Base-by-base conservation (phyloP, 2,888 invertebrate genomes). In the Crossocerus cetratus region DNA sequence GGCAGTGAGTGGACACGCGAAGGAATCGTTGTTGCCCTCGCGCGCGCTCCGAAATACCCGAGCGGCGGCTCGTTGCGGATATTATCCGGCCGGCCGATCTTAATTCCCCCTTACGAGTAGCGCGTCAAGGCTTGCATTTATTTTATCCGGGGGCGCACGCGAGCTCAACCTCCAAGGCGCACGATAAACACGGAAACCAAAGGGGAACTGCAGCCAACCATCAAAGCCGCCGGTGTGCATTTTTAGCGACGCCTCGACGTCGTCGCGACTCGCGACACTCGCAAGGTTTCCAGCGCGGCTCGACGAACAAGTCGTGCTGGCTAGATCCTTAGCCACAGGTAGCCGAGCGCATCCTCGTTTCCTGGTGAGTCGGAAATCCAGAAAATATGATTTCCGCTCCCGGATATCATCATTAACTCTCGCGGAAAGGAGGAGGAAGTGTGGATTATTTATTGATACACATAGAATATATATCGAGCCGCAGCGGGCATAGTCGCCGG, bases 31-130 rank as follows among this genome's bases (percentile, higher is more conserved):
- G 49, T 49, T 69, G 63, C 64, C 72, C 69, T 69, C 59, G 13
- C 53, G n/a, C 53, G n/a, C 63, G 69, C 8, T 32, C 8, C 32
- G 59, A 76, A 78, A 80, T 68, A 66, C 64, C 57, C 2, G 49
- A 14, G 14, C 14, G 14, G 5, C 49, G 55, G 74, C 65, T 69
- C 61, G 62, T 21, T 21, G 57, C 58, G 53, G 61, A 64, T 67
- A 62, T 74, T 77, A 79, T 80, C 81, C 77, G 53, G 14, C 45
- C 23, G 16, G 64, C 64, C 71, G 45, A 79, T 79, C 80, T 79
- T 79, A 80, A 80, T 80, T 80, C 71, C 77, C 59, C 64, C 66
- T 69, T 69, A 69, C 60, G 55, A 70, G 23, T 22, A 49, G 42
- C 45, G 57, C 81, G 67, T 65, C 78, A 79, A 79, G 78, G 78